phyloP scores from a whole-genome alignment of 30 jellyfish, hydroid and myxozoan species.

The Rhopilema esculentum region DNA sequence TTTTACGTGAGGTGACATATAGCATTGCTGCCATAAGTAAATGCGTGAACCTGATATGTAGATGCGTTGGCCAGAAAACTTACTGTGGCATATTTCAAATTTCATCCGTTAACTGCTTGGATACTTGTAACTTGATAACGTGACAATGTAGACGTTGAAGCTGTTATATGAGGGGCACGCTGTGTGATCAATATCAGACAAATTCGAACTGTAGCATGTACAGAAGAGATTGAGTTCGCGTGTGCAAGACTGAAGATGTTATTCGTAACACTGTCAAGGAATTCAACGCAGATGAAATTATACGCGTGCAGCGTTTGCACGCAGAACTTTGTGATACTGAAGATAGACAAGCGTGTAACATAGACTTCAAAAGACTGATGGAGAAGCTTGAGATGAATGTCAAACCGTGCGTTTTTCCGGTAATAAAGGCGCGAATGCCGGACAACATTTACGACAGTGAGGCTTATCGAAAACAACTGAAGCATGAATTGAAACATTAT shows the following conservation, averaged over 20 bases:
- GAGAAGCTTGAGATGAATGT: slow-evolving; percentile 49
- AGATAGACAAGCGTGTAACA: slow-evolving; percentile 2
- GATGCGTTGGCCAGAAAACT: slow-evolving; percentile 33
- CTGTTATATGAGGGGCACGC: slow-evolving; percentile 59
- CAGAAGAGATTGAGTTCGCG: slow-evolving; percentile 25
- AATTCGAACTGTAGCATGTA: slow-evolving; percentile 44
- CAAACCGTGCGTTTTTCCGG: slow-evolving; percentile 61
- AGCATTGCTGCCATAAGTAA: slow-evolving; percentile 46
- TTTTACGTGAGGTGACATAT: slow-evolving; percentile 35
- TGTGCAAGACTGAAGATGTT: slow-evolving; percentile 42
- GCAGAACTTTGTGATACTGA: slow-evolving; percentile 57
- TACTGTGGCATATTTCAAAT: slow-evolving; percentile 41
- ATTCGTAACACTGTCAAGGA: slow-evolving; percentile 41
- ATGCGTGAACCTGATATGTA: too few relatives aligned
- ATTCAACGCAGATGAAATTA: slow-evolving; percentile 53
- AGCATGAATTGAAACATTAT: slow-evolving; percentile 41
- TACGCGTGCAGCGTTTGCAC: slow-evolving; percentile 39
- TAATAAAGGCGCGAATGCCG: slow-evolving; percentile 63
- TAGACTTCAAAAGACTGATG: slow-evolving; percentile 33
- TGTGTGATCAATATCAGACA: slow-evolving; percentile 16
- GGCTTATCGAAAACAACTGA: slow-evolving; percentile 58
- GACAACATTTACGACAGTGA: slow-evolving; percentile 51
- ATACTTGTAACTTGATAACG: slow-evolving; percentile 11
- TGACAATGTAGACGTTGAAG: slow-evolving; percentile 30
- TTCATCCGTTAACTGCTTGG: slow-evolving; percentile 45